Evolutionary conservation across 2,113 vertebrate genomes (phyloP), one percentile per base, ranked within the genome.

Genomic region (Hippocampus mohnikei): DNA sequence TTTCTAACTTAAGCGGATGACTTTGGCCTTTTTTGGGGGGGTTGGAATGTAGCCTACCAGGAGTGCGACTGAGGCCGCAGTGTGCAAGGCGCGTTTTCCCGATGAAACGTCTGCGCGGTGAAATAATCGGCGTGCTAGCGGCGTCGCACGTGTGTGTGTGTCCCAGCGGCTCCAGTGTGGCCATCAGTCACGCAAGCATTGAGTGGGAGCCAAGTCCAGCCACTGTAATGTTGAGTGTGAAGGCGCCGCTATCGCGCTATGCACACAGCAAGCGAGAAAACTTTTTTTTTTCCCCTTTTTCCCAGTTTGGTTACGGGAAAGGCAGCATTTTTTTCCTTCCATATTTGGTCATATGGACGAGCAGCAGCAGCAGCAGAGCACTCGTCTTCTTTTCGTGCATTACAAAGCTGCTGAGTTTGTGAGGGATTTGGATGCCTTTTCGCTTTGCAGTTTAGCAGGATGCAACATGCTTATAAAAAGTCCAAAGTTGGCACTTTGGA

Each of bases 291-390:
- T 40, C 6, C 5, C 46, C 69, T 79, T 83, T 86, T 85, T 81
- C 89, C 87, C 81, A 83, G 86, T 87, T 88, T 91, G 90, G 86
- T 93, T 93, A 91, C 91, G 91, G 91, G 92, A 93, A 91, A 91
- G 88, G 87, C 89, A 84, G 88, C 87, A 88, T 91, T 92, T 92
- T 58, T 91, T 92, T 91, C 85, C 80, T 89, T 91, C 92, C 92
- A 92, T 93, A 93, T 93, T 90, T 93, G 92, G 92, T 90, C 91
- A 93, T 91, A 82, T 91, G 90, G 91, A 92, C 87, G 83, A 23
- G 76, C 9, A 63, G 20, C 61, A 65, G 90, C 92, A 93, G 85
- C 73, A 37, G 33, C 33, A 37, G 77, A 83, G 92, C 91, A 88
- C 87, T 86, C 90, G 88, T 88, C 86, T 88, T 88, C 86, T 91